These are phyloP conservation scores for Urocitellus parryii DNA, from an alignment of 2,113 vertebrate genomes.

Conservation along the genomic window DNA sequence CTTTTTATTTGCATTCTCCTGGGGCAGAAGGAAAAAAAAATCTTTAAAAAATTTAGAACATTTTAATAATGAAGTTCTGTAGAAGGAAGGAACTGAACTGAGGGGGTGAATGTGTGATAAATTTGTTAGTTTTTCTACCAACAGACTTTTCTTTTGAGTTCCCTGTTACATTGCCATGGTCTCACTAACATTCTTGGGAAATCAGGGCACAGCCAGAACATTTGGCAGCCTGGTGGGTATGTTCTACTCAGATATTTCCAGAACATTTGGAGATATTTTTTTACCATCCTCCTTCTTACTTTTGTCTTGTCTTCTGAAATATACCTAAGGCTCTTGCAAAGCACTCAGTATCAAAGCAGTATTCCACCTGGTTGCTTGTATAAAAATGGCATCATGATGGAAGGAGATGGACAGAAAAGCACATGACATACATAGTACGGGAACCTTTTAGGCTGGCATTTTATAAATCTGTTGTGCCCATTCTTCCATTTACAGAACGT, in stretches of 20 bases:
- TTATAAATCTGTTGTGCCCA: conserved; percentile 61
- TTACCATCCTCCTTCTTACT: too few species aligned
- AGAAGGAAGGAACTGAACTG: conserved; percentile 73
- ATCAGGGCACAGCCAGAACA: conserved; percentile 72
- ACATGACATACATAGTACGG: conserved; percentile 64
- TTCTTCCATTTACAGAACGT: conserved; percentile 90
- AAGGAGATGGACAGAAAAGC: conserved; percentile 62
- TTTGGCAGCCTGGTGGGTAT: conserved; percentile 65
- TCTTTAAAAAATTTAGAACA: conserved; percentile 56
- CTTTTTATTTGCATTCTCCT: conserved; percentile 67
- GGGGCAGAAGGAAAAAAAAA: conserved; percentile 32
- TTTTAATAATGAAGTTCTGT: conserved; percentile 72
- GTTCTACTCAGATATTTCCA: conserved; percentile 67
- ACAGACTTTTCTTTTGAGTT: conserved; percentile 75
- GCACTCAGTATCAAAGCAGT: too few species aligned
- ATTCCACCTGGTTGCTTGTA: conserved; percentile 72
- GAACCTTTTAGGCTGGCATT: conserved; percentile 66
- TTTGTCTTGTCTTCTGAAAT: too few species aligned
- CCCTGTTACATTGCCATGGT: conserved; percentile 75
- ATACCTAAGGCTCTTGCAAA: too few species aligned
- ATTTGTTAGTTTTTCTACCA: conserved; percentile 74
- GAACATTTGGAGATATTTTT: conserved; percentile 59
- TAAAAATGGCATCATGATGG: conserved; percentile 71
- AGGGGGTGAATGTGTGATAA: conserved; percentile 76
- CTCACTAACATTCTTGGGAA: conserved; percentile 80